Evolutionary conservation across 2,113 vertebrate species (phyloP).

Genomic region (Cathartes aura): DNA sequence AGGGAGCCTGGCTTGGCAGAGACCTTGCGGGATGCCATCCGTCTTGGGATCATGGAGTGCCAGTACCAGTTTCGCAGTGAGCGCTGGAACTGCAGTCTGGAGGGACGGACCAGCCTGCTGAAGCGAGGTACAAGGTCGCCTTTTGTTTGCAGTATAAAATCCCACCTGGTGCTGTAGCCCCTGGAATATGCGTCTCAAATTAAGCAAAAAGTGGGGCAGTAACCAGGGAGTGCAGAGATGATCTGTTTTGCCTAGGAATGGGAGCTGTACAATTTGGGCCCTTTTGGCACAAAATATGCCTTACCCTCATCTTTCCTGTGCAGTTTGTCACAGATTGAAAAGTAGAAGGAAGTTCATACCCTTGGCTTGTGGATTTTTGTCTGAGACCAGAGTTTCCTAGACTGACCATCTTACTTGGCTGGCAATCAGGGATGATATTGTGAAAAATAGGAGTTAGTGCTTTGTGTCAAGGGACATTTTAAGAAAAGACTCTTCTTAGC

Average conservation of each 20-base stretch:
- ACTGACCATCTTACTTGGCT: neutral
- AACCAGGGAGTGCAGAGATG: fast-evolving
- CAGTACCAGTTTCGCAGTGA: slow-evolving; percentile 94
- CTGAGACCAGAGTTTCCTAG: neutral
- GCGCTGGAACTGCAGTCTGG: slow-evolving; percentile 98
- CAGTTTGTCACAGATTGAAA: fast-evolving
- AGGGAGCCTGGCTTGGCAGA: slow-evolving; percentile 93
- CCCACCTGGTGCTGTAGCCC: neutral
- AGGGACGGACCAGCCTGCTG: slow-evolving; percentile 90
- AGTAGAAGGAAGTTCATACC: neutral
- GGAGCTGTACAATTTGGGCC: neutral
- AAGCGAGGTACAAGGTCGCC: slow-evolving; percentile 86
- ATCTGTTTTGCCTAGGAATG: fast-evolving
- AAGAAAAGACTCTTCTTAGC: neutral
- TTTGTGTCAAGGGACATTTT: neutral
- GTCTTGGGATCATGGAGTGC: slow-evolving; percentile 91
- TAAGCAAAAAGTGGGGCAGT: neutral
- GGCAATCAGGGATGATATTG: neutral
- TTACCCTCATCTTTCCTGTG: neutral
- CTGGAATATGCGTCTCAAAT: fast-evolving
- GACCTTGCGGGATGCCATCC: slow-evolving; percentile 90
- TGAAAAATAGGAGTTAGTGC: neutral
- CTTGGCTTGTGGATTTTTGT: neutral
- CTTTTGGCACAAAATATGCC: neutral
- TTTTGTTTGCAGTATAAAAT: neutral